A percentile compares a stretch with the other conserved stretches of the same genome.
Conservation (phyloP, 2,888 invertebrate species). For the Drosophila rellima region DNA sequence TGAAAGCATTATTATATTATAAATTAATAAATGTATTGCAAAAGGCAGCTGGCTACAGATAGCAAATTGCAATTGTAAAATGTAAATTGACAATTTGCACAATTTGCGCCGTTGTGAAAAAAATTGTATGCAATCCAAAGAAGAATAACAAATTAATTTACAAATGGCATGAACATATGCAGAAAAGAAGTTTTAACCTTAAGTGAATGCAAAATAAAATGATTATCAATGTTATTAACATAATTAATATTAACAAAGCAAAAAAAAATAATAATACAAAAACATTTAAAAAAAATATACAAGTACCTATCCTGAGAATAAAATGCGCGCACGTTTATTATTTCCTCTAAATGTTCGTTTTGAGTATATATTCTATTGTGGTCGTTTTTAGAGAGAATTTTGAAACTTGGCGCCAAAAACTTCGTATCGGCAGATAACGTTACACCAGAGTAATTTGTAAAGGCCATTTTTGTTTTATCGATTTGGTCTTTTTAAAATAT, state of each 20-base stretch:
- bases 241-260: slow-evolving; percentile 83
- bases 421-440: background rate
- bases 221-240: slow-evolving; percentile 85
- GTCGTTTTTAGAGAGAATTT: background rate
- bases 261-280: slow-evolving; percentile 65
- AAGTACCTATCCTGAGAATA: slow-evolving; percentile 85
- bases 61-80: slow-evolving; percentile 30
- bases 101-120: slow-evolving; percentile 54
- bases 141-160: slow-evolving; percentile 69
- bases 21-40: slow-evolving; percentile 70
- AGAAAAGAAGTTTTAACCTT: slow-evolving; percentile 74
- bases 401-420: background rate
- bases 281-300: slow-evolving; percentile 77
- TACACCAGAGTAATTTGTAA: background rate
- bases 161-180: slow-evolving; percentile 59
- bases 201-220: slow-evolving; percentile 71
- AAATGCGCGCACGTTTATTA: slow-evolving; percentile 83
- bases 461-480: background rate
- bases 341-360: slow-evolving; percentile 81
- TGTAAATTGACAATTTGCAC: slow-evolving; percentile 46
- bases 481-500: background rate
- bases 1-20: slow-evolving; percentile 76
- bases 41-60: slow-evolving; percentile 58
- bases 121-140: slow-evolving; percentile 70
- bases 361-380: slow-evolving; percentile 22